Conservation (phyloP, 2,113 vertebrate species). For the Penelope pileata region DNA sequence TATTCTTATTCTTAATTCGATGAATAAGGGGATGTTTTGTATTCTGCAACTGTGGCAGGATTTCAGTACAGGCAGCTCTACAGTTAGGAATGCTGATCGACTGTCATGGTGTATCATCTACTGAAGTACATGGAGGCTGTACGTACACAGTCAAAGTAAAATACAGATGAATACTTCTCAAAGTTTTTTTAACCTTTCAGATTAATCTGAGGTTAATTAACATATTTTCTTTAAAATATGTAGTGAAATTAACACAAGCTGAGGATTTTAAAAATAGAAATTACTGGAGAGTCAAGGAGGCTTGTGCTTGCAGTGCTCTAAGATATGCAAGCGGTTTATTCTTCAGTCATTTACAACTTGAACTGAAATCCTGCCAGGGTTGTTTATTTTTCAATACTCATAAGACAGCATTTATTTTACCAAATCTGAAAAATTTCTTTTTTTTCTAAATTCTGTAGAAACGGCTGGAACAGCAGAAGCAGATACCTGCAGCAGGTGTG, state of each 20-base stretch:
- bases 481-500: constrained; percentile 64
- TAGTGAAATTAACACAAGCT: not conserved
- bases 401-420: not conserved
- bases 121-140: not conserved
- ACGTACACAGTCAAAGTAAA: not conserved
- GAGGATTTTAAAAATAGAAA: not conserved
- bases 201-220: not conserved
- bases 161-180: not conserved
- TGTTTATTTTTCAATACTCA: not conserved
- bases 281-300: not conserved
- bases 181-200: not conserved
- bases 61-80: not conserved
- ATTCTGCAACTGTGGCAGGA: not conserved
- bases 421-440: not conserved
- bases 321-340: not conserved
- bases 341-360: not conserved
- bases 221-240: not conserved
- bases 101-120: not conserved
- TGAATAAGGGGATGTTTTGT: not conserved
- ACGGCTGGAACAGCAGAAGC: constrained; percentile 92
- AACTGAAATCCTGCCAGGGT: not conserved
- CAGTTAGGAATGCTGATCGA: not conserved
- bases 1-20: not conserved
- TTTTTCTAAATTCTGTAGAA: constrained; percentile 79
- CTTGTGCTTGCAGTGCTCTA: not conserved